A percentile compares a stretch with the other conserved stretches of the same genome.
Evolutionary conservation across 2,888 invertebrate genomes (phyloP).

Genomic region (Melinopterus prodromus): DNA sequence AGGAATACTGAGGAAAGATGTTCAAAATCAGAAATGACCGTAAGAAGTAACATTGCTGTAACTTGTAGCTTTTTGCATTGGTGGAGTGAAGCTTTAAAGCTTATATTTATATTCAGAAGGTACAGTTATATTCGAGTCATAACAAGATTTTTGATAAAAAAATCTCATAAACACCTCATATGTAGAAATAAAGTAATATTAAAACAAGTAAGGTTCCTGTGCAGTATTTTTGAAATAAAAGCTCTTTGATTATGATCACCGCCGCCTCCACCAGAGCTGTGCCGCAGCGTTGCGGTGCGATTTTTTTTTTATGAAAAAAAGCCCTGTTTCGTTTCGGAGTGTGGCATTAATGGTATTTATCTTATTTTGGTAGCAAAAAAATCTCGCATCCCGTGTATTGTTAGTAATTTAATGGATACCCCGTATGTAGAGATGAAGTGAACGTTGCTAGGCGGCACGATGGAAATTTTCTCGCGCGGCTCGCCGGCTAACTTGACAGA

Average conservation of each 20-base stretch:
- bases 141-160: no score
- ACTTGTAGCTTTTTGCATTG: no score
- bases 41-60: no score
- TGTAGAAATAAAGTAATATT: background rate
- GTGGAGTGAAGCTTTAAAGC: no score
- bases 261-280: background rate
- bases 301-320: background rate
- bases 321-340: background rate
- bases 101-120: no score
- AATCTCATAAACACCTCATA: background rate
- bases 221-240: background rate
- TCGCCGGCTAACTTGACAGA: background rate
- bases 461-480: conserved; percentile 19
- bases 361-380: conserved; percentile 16
- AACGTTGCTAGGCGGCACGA: conserved; percentile 1
- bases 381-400: conserved; percentile 17
- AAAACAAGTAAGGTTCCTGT: no score
- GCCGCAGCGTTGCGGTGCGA: background rate
- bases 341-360: conserved; percentile 11
- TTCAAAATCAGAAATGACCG: no score
- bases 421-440: conserved; percentile 5
- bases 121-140: no score
- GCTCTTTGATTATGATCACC: background rate
- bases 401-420: conserved; percentile 23
- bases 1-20: no score